Evolutionary conservation across 1,140 invertebrate species (phyloP), one percentile per base, ranked within the genome.

Genomic region (Penaeus chinensis): DNA sequence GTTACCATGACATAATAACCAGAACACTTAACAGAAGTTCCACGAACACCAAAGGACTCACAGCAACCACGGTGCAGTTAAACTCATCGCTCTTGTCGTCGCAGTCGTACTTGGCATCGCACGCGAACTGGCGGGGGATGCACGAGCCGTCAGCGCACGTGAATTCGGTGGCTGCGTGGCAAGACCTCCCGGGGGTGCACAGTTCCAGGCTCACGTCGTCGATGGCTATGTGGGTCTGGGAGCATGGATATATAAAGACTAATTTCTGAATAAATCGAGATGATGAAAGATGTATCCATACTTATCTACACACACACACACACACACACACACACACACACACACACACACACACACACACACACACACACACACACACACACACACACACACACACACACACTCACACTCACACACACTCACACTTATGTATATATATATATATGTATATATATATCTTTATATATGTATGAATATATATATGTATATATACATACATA

Each of bases 61-160:
- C 82, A 66, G 76, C n/a, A 20, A 74, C 66, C 18, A n/a, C 42
- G 3, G 71, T 42, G 62, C 82, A 84, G 11, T 37, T n/a, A 42
- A 65, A 78, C 62, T 85, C 84, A 61, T 85, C 84, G 19, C 76
- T 85, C 47, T 85, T 79, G 37, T 85, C 84, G 32, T 37, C 27
- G 42, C 84, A 85, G 63, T 85, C 76, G 79, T 85, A 85, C 62
- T 85, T 79, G 76, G 76, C 84, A 69, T 85, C 84, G 79, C 84
- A 85, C 22, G 18, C 76, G 24, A 37, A 66, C 62, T 79, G 77
- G 11, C 47, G 65, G 13, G 84, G 61, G 24, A 85, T 69, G 27
- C 84, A 85, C 27, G 61, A 66, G 3, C 32, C 84, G n/a, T 85
- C 84, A 0, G 62, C 62, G 47, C 84, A 85, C 61, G 22, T 24